A percentile compares a stretch with the other conserved stretches of the same genome.
Evolutionary conservation across 53 echinoderm and acorn worm species (phyloP).

Genomic region (Echinarachnius parma): DNA sequence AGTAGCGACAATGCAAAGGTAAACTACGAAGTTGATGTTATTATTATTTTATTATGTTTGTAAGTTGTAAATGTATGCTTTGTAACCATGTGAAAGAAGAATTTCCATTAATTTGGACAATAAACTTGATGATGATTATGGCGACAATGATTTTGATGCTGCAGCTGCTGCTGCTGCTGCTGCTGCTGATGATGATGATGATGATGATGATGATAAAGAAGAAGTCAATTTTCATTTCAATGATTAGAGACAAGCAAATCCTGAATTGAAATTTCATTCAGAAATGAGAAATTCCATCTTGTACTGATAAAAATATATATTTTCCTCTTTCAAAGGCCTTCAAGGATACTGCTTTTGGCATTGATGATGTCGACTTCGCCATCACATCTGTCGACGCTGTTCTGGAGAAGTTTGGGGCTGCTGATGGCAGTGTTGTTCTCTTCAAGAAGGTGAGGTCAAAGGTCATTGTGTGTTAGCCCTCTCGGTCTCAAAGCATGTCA

Average conservation of each 20-base stretch:
- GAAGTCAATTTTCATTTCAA: background rate
- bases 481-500: no score
- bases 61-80: background rate
- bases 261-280: background rate
- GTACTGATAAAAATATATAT: no score
- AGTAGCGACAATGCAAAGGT: background rate
- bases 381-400: slow-evolving; percentile 68
- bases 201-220: no score
- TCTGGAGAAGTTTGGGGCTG: slow-evolving; percentile 53
- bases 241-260: background rate
- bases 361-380: slow-evolving; percentile 70
- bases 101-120: no score
- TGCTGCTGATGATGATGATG: no score
- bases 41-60: no score
- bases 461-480: no score
- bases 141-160: no score
- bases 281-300: background rate
- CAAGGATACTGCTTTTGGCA: slow-evolving; percentile 54
- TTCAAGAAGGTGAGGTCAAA: slow-evolving; percentile 84
- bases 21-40: no score
- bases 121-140: no score
- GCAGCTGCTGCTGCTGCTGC: no score
- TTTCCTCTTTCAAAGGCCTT: slow-evolving; percentile 16
- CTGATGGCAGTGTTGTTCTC: slow-evolving; percentile 64
- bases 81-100: no score